A percentile compares a stretch with the other conserved stretches of the same genome.
Conservation (phyloP, 2,888 invertebrate genomes). For the Siphlonurus alternatus region DNA sequence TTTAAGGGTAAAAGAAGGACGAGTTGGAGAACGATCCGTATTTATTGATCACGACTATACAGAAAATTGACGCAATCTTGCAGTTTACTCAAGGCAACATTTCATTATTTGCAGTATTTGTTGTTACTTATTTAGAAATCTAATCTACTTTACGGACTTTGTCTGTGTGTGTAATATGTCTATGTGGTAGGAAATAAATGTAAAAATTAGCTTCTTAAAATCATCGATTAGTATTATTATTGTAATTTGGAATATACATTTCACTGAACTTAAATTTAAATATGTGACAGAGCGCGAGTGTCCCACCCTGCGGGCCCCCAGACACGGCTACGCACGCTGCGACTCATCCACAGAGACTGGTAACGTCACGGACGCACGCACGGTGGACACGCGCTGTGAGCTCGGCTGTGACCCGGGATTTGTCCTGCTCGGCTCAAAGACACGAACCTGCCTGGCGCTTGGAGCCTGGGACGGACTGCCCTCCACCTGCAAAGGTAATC, state of each 20-base stretch:
- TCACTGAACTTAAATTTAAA: not conserved
- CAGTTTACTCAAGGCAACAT: too few species aligned
- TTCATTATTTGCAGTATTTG: too few species aligned
- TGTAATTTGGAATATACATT: not conserved
- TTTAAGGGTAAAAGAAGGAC: too few species aligned
- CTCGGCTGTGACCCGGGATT: slow-evolving; percentile 45
- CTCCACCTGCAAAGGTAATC: slow-evolving; percentile 35
- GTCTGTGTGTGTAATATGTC: too few species aligned
- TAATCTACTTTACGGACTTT: too few species aligned
- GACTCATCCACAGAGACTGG: not conserved
- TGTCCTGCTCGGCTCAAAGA: slow-evolving; percentile 41
- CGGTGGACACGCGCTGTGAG: slow-evolving; percentile 43
- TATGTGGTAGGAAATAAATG: too few species aligned
- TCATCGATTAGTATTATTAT: not conserved
- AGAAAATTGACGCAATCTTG: too few species aligned
- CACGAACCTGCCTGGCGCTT: slow-evolving; percentile 44
- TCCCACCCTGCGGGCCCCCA: slow-evolving; percentile 17
- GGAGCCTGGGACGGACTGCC: slow-evolving; percentile 51
- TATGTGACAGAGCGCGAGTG: slow-evolving; percentile 14
- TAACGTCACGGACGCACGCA: slow-evolving; percentile 35
- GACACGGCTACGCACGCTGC: slow-evolving; percentile 20
- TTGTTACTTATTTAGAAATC: too few species aligned
- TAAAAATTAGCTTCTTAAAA: not conserved
- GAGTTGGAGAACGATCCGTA: too few species aligned
- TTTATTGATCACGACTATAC: too few species aligned